A percentile compares a stretch with the other conserved stretches of the same genome.
Conservation (phyloP, 2,888 invertebrate species). For the Sicus ferrugineus region DNA sequence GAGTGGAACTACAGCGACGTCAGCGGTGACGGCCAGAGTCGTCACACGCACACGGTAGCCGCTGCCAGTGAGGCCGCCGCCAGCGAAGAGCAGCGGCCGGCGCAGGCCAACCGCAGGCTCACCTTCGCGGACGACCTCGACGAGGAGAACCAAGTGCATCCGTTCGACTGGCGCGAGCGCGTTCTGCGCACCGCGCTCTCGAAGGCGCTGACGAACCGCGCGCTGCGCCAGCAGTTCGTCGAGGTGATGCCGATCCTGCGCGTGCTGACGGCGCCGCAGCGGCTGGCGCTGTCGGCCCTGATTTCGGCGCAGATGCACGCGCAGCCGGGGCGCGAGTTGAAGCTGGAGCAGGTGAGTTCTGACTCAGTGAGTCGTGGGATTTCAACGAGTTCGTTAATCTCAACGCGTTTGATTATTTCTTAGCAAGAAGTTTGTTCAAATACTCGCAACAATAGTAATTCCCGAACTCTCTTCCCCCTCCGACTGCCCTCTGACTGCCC, state of each 20-base stretch:
- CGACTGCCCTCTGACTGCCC: too few relatives aligned
- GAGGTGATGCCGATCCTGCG: slow-evolving; percentile 73
- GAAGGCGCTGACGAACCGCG: slow-evolving; percentile 69
- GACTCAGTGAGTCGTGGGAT: too few relatives aligned
- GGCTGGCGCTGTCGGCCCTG: slow-evolving; percentile 70
- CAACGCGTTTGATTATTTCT: not conserved
- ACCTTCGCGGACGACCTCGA: slow-evolving; percentile 49
- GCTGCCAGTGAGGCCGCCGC: not conserved
- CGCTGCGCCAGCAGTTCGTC: slow-evolving; percentile 70
- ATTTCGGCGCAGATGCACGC: slow-evolving; percentile 71
- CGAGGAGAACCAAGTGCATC: slow-evolving; percentile 48
- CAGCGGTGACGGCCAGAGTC: slow-evolving; percentile 24
- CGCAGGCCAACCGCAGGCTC: slow-evolving; percentile 42
- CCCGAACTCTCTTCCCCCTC: too few relatives aligned
- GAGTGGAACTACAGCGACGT: slow-evolving; percentile 57
- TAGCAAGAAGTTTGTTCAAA: too few relatives aligned
- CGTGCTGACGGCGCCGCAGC: slow-evolving; percentile 71
- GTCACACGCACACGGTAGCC: not conserved
- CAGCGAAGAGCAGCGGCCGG: not conserved
- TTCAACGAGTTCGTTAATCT: not conserved
- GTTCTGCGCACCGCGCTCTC: slow-evolving; percentile 68
- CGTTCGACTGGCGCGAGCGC: slow-evolving; percentile 64
- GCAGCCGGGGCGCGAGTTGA: slow-evolving; percentile 66
- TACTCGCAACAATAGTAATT: too few relatives aligned
- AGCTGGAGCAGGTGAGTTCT: slow-evolving; percentile 68